Conservation (phyloP, 2,113 vertebrate genomes). For the Isurus oxyrinchus region DNA sequence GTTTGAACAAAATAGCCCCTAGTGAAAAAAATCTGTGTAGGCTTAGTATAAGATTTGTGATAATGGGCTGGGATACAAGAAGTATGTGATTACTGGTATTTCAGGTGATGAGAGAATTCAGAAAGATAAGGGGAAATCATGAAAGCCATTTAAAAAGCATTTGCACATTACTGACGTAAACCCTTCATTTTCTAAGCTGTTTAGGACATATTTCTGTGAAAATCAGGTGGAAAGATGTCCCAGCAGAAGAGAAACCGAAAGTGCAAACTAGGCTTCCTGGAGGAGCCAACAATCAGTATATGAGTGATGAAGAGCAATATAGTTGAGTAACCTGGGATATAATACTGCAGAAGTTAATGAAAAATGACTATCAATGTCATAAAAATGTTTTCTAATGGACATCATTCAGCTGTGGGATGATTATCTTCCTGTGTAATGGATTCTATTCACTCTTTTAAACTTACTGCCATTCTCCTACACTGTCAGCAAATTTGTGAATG, state of each 20-base stretch:
- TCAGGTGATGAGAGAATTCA: not conserved
- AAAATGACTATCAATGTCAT: conserved; percentile 37
- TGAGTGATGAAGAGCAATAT: conserved; percentile 18
- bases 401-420: conserved; percentile 16
- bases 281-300: not conserved
- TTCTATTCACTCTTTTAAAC: not conserved
- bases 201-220: not conserved
- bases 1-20: not conserved
- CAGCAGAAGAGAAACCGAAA: not conserved
- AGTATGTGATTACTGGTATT: not conserved
- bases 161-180: not conserved
- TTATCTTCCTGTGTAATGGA: conserved; percentile 3
- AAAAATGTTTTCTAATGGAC: conserved; percentile 15
- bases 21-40: not conserved
- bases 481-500: conserved; percentile 26
- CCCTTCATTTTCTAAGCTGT: not conserved
- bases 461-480: not conserved
- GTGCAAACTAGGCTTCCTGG: not conserved
- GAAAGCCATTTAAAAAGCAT: not conserved
- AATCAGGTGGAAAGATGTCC: conserved; percentile 9
- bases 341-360: conserved; percentile 14
- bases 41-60: not conserved
- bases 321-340: conserved; percentile 14
- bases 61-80: not conserved
- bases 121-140: conserved; percentile 10